Conservation (phyloP, 2,888 invertebrate species). For the Galeopsomyia nigrocyanea region DNA sequence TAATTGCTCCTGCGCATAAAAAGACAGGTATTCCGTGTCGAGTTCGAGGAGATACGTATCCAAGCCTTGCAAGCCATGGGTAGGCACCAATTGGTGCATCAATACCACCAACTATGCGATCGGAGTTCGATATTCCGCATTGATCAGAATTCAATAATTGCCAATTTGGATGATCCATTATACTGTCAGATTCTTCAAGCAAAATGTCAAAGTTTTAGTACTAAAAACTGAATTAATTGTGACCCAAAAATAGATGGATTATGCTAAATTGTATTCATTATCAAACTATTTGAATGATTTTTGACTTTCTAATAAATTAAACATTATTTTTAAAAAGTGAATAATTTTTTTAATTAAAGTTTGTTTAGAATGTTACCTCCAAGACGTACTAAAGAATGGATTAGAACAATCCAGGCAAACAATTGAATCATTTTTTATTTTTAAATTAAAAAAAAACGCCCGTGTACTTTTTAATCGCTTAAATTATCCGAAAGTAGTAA, state of each 20-base stretch:
- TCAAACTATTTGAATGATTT: too few species aligned
- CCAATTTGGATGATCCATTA: slow-evolving; percentile 70
- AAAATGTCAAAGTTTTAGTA: background rate
- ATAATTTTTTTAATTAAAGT: too few species aligned
- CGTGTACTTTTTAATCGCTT: background rate
- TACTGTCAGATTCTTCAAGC: background rate
- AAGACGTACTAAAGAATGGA: background rate
- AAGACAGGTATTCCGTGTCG: slow-evolving; percentile 47
- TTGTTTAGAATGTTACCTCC: too few species aligned
- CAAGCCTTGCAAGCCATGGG: slow-evolving; percentile 76
- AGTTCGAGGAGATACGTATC: slow-evolving; percentile 70
- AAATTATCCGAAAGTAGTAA: background rate
- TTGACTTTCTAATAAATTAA: too few species aligned
- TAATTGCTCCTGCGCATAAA: slow-evolving; percentile 67
- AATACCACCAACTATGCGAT: slow-evolving; percentile 76
- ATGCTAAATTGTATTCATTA: background rate
- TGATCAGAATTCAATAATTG: slow-evolving; percentile 63
- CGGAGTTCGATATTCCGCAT: slow-evolving; percentile 73
- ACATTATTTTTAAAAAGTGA: too few species aligned
- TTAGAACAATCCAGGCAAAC: background rate
- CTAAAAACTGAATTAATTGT: background rate
- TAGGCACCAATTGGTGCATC: slow-evolving; percentile 74
- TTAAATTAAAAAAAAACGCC: background rate
- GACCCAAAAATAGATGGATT: background rate
- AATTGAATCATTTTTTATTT: background rate